Evolutionary conservation across 2,113 vertebrate genomes (phyloP), one percentile per base, ranked within the genome.

Genomic region (Salvelinus alpinus): DNA sequence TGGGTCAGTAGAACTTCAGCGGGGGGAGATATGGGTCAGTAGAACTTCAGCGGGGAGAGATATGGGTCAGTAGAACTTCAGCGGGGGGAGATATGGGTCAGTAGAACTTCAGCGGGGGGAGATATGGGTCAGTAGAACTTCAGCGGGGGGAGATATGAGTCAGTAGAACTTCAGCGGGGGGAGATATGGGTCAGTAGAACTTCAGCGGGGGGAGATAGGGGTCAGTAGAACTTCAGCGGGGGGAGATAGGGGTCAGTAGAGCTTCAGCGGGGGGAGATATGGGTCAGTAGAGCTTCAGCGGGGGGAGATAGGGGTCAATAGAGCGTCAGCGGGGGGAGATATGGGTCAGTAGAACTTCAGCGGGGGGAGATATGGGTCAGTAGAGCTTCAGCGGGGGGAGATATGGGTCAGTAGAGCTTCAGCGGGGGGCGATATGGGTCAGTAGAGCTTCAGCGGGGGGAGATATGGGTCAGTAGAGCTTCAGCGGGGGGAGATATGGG

Each of bases 1-100:
- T 2, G 27, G 27, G 27, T 80, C 69, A 74, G 75, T 27, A 64
- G 60, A 82, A 75, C 73, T 72, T 34, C 4, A 29, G 29, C 29
- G 4, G 29, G 29, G 3, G 29, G 31, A 29, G 29, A 29, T 29
- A 4, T 4, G 29, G 29, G 29, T 29, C 29, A 29, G 4, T 29
- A 29, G 4, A 4, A 0, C 29, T 8, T 38, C 34, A 38, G 6
- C 6, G 6, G 6, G 34, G 31, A 6, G 34, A 38, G 27, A 3
- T 29, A 29, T 2, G 27, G 27, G 27, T 80, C 69, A 74, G 75
- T 27, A 64, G 60, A 82, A 75, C 71, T 73, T 34, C 4, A 29
- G 29, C 4, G 29, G 29, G 29, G 27, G 29, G 29, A 29, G 29
- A 29, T 29, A 29, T 4, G 29, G 29, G 29, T 29, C 29, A 29